Evolutionary conservation across 1,140 invertebrate genomes (phyloP), one percentile per base, ranked within the genome.

Genomic region (Diorhabda carinulata): DNA sequence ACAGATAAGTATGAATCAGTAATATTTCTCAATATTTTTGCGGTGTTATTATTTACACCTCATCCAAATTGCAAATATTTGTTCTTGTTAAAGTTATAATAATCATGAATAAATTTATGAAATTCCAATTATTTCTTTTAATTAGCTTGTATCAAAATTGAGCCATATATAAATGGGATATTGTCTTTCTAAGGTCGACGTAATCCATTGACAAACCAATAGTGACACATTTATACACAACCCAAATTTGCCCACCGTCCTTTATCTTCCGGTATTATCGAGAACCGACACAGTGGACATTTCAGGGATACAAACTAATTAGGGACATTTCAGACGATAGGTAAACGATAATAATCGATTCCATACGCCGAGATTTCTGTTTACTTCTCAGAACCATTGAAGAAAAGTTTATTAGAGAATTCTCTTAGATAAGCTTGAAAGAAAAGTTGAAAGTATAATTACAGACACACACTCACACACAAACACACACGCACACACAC

Each of bases 331-430:
- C 47, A 52, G 47, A 52, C 47, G 47, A 52, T 52, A 52, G 47
- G 47, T 52, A 52, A 52, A 52, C 47, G 47, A 52, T 52, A 52
- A 52, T 52, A 52, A 52, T 52, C 47, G 47, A 52, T 52, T 52
- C 47, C 3, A 52, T 52, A 8, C n/a, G 6, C 47, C 6, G n/a
- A 3, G n/a, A 52, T n/a, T 52, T 52, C 47, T n/a, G 47, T 6
- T 52, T 52, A n/a, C 47, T n/a, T 52, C 47, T 52, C n/a, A 52
- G 47, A 52, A 52, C 6, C 47, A 52, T 52, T 52, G 2, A 52
- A n/a, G 47, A 2, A n/a, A 52, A 4, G 47, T 52, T 52, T 52
- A 52, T 52, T 52, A 4, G 47, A 52, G 6, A 52, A 52, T 8
- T 52, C 3, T 52, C 47, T 52, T 3, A 8, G 47, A 25, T 25